A percentile compares a stretch with the other conserved stretches of the same genome.
phyloP scores from a whole-genome alignment of 2,888 invertebrate species.

The Hedya salicella region DNA sequence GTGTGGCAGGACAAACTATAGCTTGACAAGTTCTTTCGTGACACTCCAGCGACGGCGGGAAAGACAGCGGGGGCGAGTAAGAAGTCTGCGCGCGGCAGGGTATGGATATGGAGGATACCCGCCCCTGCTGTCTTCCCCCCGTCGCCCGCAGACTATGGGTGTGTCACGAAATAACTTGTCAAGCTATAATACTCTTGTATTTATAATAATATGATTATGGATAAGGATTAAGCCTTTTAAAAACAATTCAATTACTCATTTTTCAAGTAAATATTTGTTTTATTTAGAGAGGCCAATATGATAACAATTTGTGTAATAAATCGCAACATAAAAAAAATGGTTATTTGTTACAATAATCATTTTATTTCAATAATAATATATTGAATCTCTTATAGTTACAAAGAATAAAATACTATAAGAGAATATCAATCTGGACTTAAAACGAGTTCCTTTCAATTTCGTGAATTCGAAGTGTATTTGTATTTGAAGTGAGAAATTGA shows the following conservation, averaged over 20 bases:
- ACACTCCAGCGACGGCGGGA: too few relatives aligned
- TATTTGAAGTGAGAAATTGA: slow-evolving; percentile 16
- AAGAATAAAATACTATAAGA: slow-evolving; percentile 46
- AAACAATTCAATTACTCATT: slow-evolving; percentile 19
- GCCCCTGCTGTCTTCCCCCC: too few relatives aligned
- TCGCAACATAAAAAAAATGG: slow-evolving; percentile 68
- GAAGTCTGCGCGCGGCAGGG: too few relatives aligned
- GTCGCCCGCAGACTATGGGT: too few relatives aligned
- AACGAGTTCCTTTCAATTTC: slow-evolving; percentile 31
- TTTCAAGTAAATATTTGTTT: slow-evolving; percentile 75
- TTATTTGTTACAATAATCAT: slow-evolving; percentile 61
- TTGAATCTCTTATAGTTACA: slow-evolving; percentile 67
- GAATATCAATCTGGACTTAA: slow-evolving; percentile 30
- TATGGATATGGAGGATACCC: too few relatives aligned
- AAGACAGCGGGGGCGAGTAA: too few relatives aligned
- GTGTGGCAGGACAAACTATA: too few relatives aligned
- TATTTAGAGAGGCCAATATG: slow-evolving; percentile 81
- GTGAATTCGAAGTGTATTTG: slow-evolving; percentile 18
- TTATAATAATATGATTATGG: too few relatives aligned
- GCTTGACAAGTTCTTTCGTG: too few relatives aligned
- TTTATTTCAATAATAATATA: slow-evolving; percentile 50
- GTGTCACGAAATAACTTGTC: too few relatives aligned
- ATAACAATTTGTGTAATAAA: slow-evolving; percentile 58
- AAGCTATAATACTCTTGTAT: too few relatives aligned
- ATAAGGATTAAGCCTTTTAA: too few relatives aligned